These are phyloP conservation scores for Prorops nasuta DNA, from an alignment of 1,140 invertebrate genomes.

Conservation along the genomic window DNA sequence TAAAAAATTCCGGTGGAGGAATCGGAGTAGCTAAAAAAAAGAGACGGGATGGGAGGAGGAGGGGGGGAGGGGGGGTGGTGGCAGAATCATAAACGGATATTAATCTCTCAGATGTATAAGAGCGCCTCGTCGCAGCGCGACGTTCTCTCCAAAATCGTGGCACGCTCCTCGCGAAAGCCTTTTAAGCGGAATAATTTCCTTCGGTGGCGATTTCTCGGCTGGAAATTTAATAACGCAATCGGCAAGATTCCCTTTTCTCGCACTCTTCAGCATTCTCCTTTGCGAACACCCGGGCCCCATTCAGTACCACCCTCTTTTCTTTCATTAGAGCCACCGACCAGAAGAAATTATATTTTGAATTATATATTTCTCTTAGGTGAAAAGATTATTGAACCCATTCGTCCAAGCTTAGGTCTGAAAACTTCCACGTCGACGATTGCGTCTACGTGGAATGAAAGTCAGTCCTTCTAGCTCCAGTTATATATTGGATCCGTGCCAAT, in stretches of 20 bases:
- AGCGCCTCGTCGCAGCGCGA: background rate
- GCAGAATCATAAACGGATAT: background rate
- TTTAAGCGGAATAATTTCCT: background rate
- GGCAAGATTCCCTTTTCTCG: background rate
- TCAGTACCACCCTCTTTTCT: background rate
- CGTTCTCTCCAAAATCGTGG: background rate
- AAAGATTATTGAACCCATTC: background rate
- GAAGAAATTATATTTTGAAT: background rate
- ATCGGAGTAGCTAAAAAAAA: too few species aligned
- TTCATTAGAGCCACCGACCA: background rate
- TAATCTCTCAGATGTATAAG: background rate
- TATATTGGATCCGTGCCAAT: slow-evolving; percentile 13
- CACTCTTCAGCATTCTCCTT: too few species aligned
- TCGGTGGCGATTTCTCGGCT: background rate
- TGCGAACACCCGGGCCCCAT: background rate
- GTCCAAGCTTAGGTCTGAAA: background rate
- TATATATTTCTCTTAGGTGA: background rate
- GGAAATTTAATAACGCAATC: slow-evolving; percentile 5
- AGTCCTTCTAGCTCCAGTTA: too few species aligned
- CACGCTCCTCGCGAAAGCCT: background rate
- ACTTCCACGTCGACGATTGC: background rate
- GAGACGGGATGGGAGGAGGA: too few species aligned
- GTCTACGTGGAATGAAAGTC: background rate
- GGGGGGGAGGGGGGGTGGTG: too few species aligned
- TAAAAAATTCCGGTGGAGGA: too few species aligned